Evolutionary conservation across 2,113 vertebrate species (phyloP).

Genomic region (Origma solitaria): DNA sequence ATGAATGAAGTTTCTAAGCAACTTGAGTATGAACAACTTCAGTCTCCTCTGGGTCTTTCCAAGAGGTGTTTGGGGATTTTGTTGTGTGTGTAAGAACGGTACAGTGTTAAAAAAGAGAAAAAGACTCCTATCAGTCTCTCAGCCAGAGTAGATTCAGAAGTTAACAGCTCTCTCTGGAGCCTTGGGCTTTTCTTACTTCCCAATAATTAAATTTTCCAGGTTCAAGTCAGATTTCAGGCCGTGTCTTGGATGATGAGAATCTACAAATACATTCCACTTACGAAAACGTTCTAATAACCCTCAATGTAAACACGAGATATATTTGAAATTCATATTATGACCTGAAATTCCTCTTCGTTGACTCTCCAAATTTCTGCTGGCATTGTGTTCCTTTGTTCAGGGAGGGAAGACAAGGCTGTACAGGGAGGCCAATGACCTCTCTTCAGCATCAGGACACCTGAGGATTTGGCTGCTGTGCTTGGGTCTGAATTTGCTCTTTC

Average conservation of each 20-base stretch:
- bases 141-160: not conserved
- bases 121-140: not conserved
- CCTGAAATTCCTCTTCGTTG: not conserved
- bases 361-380: not conserved
- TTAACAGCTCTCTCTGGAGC: not conserved
- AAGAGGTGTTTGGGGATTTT: not conserved
- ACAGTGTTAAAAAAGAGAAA: not conserved
- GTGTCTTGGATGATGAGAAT: not conserved
- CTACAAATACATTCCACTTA: not conserved
- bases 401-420: not conserved
- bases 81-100: not conserved
- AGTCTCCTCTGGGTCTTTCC: not conserved
- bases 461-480: not conserved
- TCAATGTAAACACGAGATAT: not conserved
- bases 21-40: slow-evolving; percentile 7
- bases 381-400: not conserved
- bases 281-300: not conserved
- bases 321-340: not conserved
- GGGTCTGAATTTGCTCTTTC: not conserved
- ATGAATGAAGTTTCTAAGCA: slow-evolving; percentile 49
- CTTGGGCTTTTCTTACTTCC: not conserved
- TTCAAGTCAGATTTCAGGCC: not conserved
- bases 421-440: not conserved
- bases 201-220: not conserved
- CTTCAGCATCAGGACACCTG: not conserved